Evolutionary conservation across 2,888 invertebrate species (phyloP), one percentile per base, ranked within the genome.

Genomic region (Folsomia candida): DNA sequence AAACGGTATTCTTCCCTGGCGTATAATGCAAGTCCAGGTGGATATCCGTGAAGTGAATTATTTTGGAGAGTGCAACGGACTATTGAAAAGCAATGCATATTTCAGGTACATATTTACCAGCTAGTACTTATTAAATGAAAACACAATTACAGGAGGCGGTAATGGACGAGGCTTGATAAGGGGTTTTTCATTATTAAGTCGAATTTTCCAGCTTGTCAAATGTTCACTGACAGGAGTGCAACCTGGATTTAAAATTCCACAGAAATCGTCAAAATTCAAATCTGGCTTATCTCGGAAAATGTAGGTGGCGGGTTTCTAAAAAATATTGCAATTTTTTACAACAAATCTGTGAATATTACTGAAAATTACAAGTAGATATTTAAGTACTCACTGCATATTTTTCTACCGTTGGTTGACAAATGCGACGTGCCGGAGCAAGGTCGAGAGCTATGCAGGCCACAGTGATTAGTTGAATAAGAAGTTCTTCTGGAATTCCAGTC

Each of bases 41-140:
- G 0, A 97, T 93, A 83, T 98, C 98, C 0, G 96, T 94, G 76
- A 98, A 87, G 82, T 98, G 98, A 6, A 98, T 86, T n/a, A 97
- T 93, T 85, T 95, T 94, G 82, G 93, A 91, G 9, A 47, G 18
- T 18, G 47, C 9, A 47, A 18, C 18, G 18, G 47, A 11, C 47
- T 9, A 47, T 18, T 47, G 18, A 47, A 47, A 47, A n/a, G n/a
- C n/a, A n/a, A n/a, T n/a, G n/a, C n/a, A n/a, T n/a, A n/a, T n/a
- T n/a, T n/a, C n/a, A n/a, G n/a, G n/a, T n/a, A n/a, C n/a, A n/a
- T n/a, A n/a, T n/a, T n/a, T n/a, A n/a, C n/a, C n/a, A n/a, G n/a
- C n/a, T n/a, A n/a, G n/a, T n/a, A n/a, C n/a, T n/a, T n/a, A n/a
- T n/a, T n/a, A n/a, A n/a, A n/a, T n/a, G n/a, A n/a, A n/a, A n/a